Evolutionary conservation across 2,888 invertebrate genomes (phyloP), one percentile per base, ranked within the genome.

Genomic region (Nomada ferruginata): DNA sequence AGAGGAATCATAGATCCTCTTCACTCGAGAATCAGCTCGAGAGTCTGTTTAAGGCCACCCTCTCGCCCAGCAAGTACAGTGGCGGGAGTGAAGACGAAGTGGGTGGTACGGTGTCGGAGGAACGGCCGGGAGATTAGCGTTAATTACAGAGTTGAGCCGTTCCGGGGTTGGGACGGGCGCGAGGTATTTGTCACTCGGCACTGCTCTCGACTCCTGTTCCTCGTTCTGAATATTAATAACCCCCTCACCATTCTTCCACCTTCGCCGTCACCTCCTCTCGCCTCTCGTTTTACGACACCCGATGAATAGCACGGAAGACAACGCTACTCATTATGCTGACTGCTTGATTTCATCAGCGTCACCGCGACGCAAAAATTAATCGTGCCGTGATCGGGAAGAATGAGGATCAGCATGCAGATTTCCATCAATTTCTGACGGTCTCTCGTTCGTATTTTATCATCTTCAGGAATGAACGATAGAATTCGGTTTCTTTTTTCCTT

Each of bases 161-260:
- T 75, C 83, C 85, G 89, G 91, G 90, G 91, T 89, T 88, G 84
- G 87, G 87, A 85, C 87, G 87, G 86, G 90, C 77, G 87, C 85
- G 88, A 90, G 91, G 91, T 92, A 93, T 93, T 93, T 93, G 93
- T 93, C 93, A 93, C 93, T 91, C 89, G 89, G 88, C 89, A 88
- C 88, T 85, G 87, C 89, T 87, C 86, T 83, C 86, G 90, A 86
- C 87, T 89, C 87, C 82, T 84, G 88, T 89, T 86, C 84, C 87
- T 86, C 89, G 89, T 89, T 88, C 87, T 88, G 92, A 92, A 93
- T 93, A 93, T 93, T 93, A 93, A 93, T 93, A 93, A 93, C 89
- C 91, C 89, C 36, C 82, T 63, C 80, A 57, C 81, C 76, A 61
- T 80, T 66, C 83, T 83, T 74, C 73, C 83, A 69, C 69, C 78